These are phyloP conservation scores for Epicauta chinensis DNA, from an alignment of 1,140 invertebrate species.

Conservation along the genomic window DNA sequence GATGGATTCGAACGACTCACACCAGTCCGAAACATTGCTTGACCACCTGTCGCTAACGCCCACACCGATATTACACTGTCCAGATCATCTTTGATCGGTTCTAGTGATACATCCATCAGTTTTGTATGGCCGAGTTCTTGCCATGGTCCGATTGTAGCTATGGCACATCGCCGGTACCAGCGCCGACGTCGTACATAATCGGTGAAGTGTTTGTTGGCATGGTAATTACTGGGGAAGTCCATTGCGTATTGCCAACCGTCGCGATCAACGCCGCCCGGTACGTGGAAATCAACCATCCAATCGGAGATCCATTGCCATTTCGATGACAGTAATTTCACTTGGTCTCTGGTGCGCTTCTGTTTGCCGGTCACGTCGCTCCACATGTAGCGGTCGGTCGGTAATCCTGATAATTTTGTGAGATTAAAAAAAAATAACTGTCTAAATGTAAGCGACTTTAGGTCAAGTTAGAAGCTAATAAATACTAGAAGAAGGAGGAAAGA, in stretches of 20 bases:
- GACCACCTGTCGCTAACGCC: constrained; percentile 76
- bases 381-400: constrained; percentile 83
- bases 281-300: constrained; percentile 84
- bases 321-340: constrained; percentile 74
- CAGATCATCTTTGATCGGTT: constrained; percentile 38
- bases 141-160: constrained; percentile 83
- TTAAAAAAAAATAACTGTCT: background rate
- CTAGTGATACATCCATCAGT: constrained; percentile 72
- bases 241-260: constrained; percentile 94
- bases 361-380: constrained; percentile 84
- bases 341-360: constrained; percentile 74
- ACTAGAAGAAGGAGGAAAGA: too few species aligned
- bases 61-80: constrained; percentile 55
- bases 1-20: constrained; percentile 57
- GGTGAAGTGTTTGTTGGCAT: constrained; percentile 76
- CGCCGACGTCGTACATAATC: constrained; percentile 77
- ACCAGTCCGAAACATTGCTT: constrained; percentile 71
- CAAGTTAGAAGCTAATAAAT: too few species aligned
- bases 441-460: too few species aligned
- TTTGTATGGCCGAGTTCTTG: constrained; percentile 75
- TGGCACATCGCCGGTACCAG: constrained; percentile 77
- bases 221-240: constrained; percentile 82
- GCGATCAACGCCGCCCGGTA: constrained; percentile 79
- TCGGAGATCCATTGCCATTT: constrained; percentile 90
- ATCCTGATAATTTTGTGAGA: constrained; percentile 38